A percentile compares a stretch with the other conserved stretches of the same genome.
These are phyloP conservation scores for Rhinophrynus dorsalis DNA, from an alignment of 2,797 vertebrate species.

Conservation along the genomic window DNA sequence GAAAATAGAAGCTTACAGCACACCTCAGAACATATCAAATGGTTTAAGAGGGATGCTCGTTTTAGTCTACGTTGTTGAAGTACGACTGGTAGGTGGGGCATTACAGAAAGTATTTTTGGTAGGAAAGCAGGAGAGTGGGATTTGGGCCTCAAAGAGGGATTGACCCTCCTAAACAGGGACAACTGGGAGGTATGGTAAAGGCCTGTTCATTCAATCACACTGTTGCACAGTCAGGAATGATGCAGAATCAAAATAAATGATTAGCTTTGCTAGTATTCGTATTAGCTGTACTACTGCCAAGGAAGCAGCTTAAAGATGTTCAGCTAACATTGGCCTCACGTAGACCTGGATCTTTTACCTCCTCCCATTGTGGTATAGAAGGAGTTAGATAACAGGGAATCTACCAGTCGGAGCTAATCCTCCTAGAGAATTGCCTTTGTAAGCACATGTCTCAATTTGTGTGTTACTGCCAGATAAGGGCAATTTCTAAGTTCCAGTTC, in stretches of 20 bases:
- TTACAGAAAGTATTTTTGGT: too few species aligned
- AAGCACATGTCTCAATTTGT: conserved; percentile 36
- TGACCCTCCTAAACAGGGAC: too few species aligned
- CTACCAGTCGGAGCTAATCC: conserved; percentile 35
- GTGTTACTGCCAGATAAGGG: conserved; percentile 35
- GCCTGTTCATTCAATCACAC: too few species aligned
- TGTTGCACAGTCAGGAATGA: neutral
- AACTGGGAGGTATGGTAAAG: too few species aligned
- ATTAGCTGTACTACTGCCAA: neutral
- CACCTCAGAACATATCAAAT: too few species aligned
- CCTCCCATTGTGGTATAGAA: neutral
- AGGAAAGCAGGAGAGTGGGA: too few species aligned
- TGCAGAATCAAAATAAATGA: neutral
- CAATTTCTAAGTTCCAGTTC: conserved; percentile 40
- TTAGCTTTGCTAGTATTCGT: neutral
- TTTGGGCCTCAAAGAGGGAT: too few species aligned
- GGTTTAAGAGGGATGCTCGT: too few species aligned
- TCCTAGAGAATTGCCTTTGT: conserved; percentile 30
- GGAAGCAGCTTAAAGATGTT: neutral
- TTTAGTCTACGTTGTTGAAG: too few species aligned
- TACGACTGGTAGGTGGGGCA: too few species aligned
- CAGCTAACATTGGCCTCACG: neutral
- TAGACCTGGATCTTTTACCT: neutral
- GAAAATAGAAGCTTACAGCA: too few species aligned
- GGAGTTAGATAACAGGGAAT: conserved; percentile 20